Conservation (phyloP, 2,113 vertebrate genomes). For the Penelope pileata region DNA sequence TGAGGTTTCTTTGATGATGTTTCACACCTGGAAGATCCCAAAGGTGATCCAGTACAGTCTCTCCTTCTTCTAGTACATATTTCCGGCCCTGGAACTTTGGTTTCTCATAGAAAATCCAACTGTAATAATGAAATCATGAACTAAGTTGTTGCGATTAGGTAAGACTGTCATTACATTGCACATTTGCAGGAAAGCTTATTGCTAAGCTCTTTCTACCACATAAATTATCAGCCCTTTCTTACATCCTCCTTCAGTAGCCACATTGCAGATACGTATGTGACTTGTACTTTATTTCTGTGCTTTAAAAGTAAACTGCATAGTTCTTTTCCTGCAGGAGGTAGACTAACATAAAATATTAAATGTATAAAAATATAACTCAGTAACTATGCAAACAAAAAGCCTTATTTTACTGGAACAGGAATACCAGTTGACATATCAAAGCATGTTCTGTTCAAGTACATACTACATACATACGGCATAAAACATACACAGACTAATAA, state of each 20-base stretch:
- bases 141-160: not conserved
- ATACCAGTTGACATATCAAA: not conserved
- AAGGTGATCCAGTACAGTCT: slow-evolving; percentile 75
- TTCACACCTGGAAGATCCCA: slow-evolving; percentile 68
- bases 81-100: slow-evolving; percentile 82
- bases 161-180: not conserved
- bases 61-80: slow-evolving; percentile 85
- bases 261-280: not conserved
- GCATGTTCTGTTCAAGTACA: not conserved
- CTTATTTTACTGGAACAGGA: not conserved
- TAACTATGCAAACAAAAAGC: not conserved
- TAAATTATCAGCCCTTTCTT: not conserved
- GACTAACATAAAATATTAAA: not conserved
- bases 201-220: not conserved
- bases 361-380: not conserved
- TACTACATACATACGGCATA: not conserved
- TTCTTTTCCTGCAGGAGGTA: not conserved
- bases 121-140: slow-evolving; percentile 59
- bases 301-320: not conserved
- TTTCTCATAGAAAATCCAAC: slow-evolving; percentile 88
- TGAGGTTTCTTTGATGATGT: slow-evolving; percentile 52
- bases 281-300: not conserved
- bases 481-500: not conserved
- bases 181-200: not conserved
- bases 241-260: not conserved